Evolutionary conservation across 2,888 invertebrate genomes (phyloP).

Genomic region (Linnaemya tessellans): DNA sequence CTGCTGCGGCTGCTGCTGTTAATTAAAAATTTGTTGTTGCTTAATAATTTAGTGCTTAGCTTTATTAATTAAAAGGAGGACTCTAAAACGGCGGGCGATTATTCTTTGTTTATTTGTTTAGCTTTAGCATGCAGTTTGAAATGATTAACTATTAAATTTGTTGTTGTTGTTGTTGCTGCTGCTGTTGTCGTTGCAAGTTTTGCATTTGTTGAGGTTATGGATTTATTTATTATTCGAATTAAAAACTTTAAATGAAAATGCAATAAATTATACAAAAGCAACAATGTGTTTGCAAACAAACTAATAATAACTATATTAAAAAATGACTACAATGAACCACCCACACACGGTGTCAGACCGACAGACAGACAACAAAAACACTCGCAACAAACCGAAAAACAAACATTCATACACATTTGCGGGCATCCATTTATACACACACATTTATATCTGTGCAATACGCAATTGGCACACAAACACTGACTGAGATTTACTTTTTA

Average conservation of each 20-base stretch:
- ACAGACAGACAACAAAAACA: conserved; percentile 25
- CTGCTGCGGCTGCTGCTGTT: conserved; percentile 15
- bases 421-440: conserved; percentile 2
- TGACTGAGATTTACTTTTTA: conserved; percentile 4
- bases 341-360: conserved; percentile 43
- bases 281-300: conserved; percentile 34
- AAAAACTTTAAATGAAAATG: conserved; percentile 45
- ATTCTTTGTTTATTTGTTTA: conserved; percentile 2
- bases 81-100: conserved; percentile 59
- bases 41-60: conserved; percentile 31
- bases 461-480: conserved; percentile 27
- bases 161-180: conserved; percentile 19
- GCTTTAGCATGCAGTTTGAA: conserved; percentile 26
- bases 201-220: background rate
- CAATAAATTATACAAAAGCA: conserved; percentile 28
- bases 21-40: conserved; percentile 8
- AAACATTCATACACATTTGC: conserved; percentile 37
- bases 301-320: conserved; percentile 31
- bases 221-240: background rate
- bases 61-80: conserved; percentile 37
- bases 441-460: background rate
- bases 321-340: conserved; percentile 49
- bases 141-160: conserved; percentile 3
- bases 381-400: conserved; percentile 30
- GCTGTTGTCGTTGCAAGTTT: conserved; percentile 11